A percentile compares a stretch with the other conserved stretches of the same genome.
Conservation (phyloP, 2,888 invertebrate genomes). For the Agrotis clavis region DNA sequence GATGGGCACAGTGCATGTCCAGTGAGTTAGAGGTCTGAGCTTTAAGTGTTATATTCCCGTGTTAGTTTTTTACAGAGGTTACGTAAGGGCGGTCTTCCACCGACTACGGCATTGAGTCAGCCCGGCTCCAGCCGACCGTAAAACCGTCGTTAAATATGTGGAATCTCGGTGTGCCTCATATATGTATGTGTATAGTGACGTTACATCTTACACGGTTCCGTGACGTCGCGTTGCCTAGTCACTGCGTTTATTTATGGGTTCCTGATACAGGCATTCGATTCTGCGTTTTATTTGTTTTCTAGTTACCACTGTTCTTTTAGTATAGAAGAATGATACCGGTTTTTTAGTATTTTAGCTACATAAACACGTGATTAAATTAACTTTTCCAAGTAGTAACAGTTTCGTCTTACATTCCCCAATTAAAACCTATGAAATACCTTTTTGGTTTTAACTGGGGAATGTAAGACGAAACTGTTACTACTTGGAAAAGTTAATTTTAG, state of each 20-base stretch:
- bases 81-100: constrained; percentile 55
- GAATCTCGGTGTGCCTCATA: constrained; percentile 62
- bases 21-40: constrained; percentile 26
- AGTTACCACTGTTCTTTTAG: background rate
- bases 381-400: too few relatives aligned
- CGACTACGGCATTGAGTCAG: constrained; percentile 74
- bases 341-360: background rate
- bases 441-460: too few relatives aligned
- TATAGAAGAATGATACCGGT: background rate
- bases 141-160: constrained; percentile 83
- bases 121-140: constrained; percentile 83
- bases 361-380: too few relatives aligned
- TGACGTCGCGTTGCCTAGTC: constrained; percentile 47
- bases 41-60: constrained; percentile 1
- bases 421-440: too few relatives aligned
- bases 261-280: constrained; percentile 31
- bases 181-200: constrained; percentile 13
- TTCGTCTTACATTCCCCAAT: too few relatives aligned
- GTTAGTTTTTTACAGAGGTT: constrained; percentile 48
- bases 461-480: too few relatives aligned
- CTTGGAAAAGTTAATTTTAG: too few relatives aligned
- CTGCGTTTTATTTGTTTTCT: constrained; percentile 27
- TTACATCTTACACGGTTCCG: constrained; percentile 31
- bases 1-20: constrained; percentile 22
- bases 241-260: constrained; percentile 39